Conservation (phyloP, 2,113 vertebrate species). For the Noctilio leporinus region DNA sequence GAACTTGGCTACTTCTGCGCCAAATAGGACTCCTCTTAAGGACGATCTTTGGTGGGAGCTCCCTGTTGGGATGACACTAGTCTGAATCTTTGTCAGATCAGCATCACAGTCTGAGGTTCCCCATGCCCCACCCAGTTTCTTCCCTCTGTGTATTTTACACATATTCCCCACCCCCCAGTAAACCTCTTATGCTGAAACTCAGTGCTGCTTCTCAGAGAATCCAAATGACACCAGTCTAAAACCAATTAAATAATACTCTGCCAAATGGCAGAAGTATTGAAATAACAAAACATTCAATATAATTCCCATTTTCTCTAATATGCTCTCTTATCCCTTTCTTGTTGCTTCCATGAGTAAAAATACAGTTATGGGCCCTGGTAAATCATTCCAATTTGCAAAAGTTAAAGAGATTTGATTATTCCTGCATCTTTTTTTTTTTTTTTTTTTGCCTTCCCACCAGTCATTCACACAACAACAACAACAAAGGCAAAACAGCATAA, state of each 20-base stretch:
- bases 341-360: not conserved
- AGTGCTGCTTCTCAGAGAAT: not conserved
- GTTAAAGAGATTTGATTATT: not conserved
- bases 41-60: not conserved
- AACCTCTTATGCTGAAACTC: not conserved
- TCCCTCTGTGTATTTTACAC: not conserved
- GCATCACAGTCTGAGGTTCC: not conserved
- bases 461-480: not conserved
- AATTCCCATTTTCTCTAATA: not conserved
- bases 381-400: not conserved
- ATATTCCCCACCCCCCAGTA: not conserved
- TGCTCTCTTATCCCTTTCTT: not conserved
- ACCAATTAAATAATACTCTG: not conserved
- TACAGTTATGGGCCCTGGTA: not conserved
- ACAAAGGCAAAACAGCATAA: not conserved
- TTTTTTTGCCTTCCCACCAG: not conserved
- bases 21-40: not conserved
- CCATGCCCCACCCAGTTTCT: not conserved
- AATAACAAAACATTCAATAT: not conserved
- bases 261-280: not conserved
- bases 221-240: not conserved
- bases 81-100: not conserved
- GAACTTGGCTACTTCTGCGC: not conserved
- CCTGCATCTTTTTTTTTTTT: not conserved
- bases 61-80: not conserved